These are phyloP conservation scores for Teleopsis dalmanni DNA, from an alignment of 1,140 invertebrate species.

Conservation along the genomic window DNA sequence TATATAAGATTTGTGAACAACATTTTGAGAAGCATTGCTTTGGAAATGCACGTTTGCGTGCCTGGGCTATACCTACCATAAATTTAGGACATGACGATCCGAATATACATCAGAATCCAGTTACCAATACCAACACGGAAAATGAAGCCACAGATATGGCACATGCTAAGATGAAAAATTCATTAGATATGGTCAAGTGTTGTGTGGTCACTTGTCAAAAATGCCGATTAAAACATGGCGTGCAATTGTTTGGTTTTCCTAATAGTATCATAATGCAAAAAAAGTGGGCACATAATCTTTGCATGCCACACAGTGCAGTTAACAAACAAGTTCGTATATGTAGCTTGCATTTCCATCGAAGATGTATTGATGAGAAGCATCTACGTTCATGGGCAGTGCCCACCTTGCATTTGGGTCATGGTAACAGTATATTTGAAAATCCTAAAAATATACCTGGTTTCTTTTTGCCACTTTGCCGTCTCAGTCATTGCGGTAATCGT, in stretches of 20 bases:
- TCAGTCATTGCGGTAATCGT: constrained; percentile 28
- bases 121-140: neutral
- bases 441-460: constrained; percentile 35
- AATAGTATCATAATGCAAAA: constrained; percentile 22
- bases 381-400: constrained; percentile 35
- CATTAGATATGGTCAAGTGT: constrained; percentile 21
- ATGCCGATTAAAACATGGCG: constrained; percentile 28
- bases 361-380: constrained; percentile 34
- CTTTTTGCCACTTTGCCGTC: constrained; percentile 30
- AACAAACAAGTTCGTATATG: constrained; percentile 19
- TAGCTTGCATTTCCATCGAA: constrained; percentile 32
- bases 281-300: constrained; percentile 35
- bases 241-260: constrained; percentile 28
- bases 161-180: constrained; percentile 23
- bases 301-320: constrained; percentile 15
- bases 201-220: constrained; percentile 27
- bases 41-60: constrained; percentile 13
- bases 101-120: constrained; percentile 32
- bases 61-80: constrained; percentile 38
- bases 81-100: constrained; percentile 34
- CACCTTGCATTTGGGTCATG: constrained; percentile 31
- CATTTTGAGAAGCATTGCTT: constrained; percentile 14
- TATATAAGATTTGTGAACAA: constrained; percentile 5
- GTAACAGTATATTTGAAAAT: constrained; percentile 32
- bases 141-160: constrained; percentile 2